Percentiles rank a stretch among this genome's conserved stretches.
Conservation (phyloP, 2,113 vertebrate genomes). For the Phylloscopus whistleri region DNA sequence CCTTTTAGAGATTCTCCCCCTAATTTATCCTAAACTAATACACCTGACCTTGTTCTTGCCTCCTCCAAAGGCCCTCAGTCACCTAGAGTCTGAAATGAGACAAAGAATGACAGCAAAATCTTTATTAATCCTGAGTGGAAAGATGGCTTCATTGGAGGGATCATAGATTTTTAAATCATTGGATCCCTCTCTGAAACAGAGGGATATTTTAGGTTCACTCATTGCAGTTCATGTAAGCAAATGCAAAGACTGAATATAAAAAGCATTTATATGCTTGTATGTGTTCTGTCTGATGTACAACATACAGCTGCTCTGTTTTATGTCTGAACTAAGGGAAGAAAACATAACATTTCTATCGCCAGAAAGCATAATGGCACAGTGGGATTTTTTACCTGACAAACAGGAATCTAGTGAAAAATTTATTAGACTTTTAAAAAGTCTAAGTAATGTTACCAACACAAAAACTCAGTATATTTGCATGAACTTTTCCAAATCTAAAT, state of each 20-base stretch:
- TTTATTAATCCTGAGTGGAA: not conserved
- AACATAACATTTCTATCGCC: constrained; percentile 15
- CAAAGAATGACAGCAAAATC: not conserved
- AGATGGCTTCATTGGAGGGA: not conserved
- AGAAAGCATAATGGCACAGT: not conserved
- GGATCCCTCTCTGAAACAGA: not conserved
- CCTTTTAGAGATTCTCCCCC: no score
- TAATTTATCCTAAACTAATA: no score
- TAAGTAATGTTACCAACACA: not conserved
- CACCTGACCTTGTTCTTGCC: not conserved
- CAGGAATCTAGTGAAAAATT: constrained; percentile 7
- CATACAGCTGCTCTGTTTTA: constrained; percentile 45
- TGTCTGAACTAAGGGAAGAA: constrained; percentile 43
- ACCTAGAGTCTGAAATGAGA: not conserved
- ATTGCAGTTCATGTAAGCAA: constrained; percentile 10
- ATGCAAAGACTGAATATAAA: constrained; percentile 22
- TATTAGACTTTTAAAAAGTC: not conserved
- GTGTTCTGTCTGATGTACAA: not conserved
- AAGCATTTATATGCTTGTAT: constrained; percentile 37
- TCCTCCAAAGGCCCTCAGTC: not conserved
- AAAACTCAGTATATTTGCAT: not conserved
- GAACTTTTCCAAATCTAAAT: not conserved
- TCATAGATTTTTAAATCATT: not conserved
- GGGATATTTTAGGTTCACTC: not conserved
- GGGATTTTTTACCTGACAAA: not conserved